These are phyloP conservation scores for Sebastolobus altivelis DNA, from an alignment of 2,797 vertebrate genomes.

Conservation along the genomic window DNA sequence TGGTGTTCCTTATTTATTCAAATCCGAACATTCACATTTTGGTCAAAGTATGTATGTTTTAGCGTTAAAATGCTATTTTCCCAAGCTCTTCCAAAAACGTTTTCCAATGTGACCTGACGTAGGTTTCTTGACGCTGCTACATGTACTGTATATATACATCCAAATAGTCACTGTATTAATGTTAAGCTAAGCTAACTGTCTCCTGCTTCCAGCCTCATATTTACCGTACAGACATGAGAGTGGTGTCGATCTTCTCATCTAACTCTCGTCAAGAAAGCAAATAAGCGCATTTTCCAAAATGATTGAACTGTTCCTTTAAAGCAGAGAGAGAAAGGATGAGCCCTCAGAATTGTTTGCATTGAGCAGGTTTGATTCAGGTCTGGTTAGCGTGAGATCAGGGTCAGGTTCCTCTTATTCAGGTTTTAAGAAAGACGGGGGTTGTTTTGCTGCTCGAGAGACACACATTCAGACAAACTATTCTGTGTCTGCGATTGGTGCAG, in stretches of 20 bases:
- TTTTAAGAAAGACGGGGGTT: not conserved
- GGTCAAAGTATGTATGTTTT: no score
- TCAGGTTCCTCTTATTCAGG: conserved; percentile 29
- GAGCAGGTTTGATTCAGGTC: conserved; percentile 18
- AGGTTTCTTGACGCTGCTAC: no score
- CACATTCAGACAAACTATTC: conserved; percentile 9
- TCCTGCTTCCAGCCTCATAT: not conserved
- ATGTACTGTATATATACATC: no score
- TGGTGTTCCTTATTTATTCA: no score
- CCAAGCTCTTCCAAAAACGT: no score
- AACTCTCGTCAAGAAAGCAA: not conserved
- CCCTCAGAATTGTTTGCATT: not conserved
- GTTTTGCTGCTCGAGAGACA: conserved; percentile 12
- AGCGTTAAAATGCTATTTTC: no score
- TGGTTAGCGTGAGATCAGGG: conserved; percentile 4
- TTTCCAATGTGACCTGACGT: no score
- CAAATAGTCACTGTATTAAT: no score
- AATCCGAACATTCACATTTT: no score
- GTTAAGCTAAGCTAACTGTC: no score
- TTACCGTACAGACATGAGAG: not conserved
- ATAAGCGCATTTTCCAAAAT: not conserved
- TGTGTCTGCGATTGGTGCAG: conserved; percentile 7
- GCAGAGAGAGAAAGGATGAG: not conserved
- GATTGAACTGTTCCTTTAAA: not conserved
- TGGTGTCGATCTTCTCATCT: not conserved